Evolutionary conservation across 2,888 invertebrate species (phyloP).

Genomic region (Drosophila affinis): DNA sequence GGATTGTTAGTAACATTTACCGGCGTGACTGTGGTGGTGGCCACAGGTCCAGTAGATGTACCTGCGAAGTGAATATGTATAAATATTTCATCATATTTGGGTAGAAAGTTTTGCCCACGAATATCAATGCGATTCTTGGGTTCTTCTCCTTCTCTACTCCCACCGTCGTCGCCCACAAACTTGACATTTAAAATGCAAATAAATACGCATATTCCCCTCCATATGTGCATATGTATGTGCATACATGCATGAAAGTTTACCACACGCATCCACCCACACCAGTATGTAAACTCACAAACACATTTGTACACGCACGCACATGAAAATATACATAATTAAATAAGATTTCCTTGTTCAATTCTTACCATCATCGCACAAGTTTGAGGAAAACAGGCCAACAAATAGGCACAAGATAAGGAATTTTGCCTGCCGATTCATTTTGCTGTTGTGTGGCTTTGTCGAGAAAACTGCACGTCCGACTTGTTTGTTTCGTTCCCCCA

Average conservation of each 20-base stretch:
- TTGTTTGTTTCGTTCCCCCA: slow-evolving; percentile 38
- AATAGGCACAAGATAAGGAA: slow-evolving; percentile 74
- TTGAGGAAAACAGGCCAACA: slow-evolving; percentile 71
- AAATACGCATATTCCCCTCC: slow-evolving; percentile 8
- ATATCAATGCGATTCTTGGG: background rate
- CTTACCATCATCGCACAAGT: slow-evolving; percentile 58
- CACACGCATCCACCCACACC: background rate
- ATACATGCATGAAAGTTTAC: slow-evolving; percentile 27
- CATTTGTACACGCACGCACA: background rate
- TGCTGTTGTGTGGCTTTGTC: slow-evolving; percentile 20
- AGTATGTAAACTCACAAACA: background rate
- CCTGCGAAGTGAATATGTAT: slow-evolving; percentile 1
- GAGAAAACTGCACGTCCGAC: slow-evolving; percentile 37
- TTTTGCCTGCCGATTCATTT: slow-evolving; percentile 76
- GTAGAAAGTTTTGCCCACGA: background rate
- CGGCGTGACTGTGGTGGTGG: slow-evolving; percentile 7
- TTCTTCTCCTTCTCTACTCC: background rate
- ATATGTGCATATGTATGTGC: slow-evolving; percentile 12
- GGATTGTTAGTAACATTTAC: slow-evolving; percentile 14
- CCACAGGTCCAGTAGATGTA: slow-evolving; percentile 6
- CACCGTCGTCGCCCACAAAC: background rate
- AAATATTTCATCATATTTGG: background rate
- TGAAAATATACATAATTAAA: background rate
- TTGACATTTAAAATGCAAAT: slow-evolving; percentile 22
- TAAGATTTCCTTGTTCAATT: slow-evolving; percentile 43